Percentiles rank a stretch among this genome's conserved stretches.
phyloP scores from a whole-genome alignment of 2,888 invertebrate genomes.

The Pachliopta kotzebuea region DNA sequence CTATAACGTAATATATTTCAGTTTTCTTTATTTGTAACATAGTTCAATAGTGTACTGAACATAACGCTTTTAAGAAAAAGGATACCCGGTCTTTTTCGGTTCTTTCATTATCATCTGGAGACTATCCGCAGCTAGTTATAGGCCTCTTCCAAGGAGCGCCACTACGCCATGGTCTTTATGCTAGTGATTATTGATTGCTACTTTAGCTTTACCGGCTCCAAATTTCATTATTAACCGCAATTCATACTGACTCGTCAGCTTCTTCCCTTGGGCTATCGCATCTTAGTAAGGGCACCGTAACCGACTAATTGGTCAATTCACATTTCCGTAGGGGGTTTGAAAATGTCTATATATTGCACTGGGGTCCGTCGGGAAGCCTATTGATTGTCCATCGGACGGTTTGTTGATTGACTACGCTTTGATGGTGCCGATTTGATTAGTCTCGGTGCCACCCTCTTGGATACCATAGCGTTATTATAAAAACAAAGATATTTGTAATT shows the following conservation, averaged over 20 bases:
- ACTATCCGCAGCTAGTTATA: no score
- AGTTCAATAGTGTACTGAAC: no score
- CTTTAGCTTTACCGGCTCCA: neutral
- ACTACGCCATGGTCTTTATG: no score
- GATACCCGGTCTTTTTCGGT: no score
- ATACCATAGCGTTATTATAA: no score
- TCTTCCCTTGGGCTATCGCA: conserved; percentile 24
- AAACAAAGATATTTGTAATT: no score
- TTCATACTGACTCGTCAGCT: neutral
- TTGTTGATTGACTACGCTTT: conserved; percentile 12
- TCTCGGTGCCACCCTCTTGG: neutral
- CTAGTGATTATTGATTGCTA: no score
- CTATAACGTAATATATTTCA: no score
- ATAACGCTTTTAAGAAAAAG: no score
- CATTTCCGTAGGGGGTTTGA: conserved; percentile 25
- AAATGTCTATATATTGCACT: conserved; percentile 32
- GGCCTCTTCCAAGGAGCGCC: no score
- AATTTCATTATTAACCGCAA: conserved; percentile 17
- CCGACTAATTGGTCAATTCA: conserved; percentile 31
- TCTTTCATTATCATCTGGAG: no score
- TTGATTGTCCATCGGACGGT: conserved; percentile 20
- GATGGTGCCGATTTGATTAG: conserved; percentile 8
- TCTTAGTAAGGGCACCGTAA: conserved; percentile 24
- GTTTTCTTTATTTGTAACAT: no score
- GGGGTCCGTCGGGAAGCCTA: conserved; percentile 21